These are phyloP conservation scores for Oreochromis niloticus DNA, from an alignment of 2,113 vertebrate species.

Conservation along the genomic window DNA sequence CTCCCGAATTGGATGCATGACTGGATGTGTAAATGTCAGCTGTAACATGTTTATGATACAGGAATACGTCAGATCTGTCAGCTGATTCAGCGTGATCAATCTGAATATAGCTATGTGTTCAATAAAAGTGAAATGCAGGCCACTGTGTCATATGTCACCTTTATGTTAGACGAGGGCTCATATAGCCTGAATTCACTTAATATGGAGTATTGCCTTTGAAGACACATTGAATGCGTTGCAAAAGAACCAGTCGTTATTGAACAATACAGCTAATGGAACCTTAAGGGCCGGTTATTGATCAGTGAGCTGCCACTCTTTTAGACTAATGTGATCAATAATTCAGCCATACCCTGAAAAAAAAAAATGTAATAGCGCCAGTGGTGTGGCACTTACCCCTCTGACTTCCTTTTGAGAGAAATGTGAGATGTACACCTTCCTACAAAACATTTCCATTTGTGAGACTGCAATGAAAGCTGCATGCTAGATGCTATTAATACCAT, in stretches of 20 bases:
- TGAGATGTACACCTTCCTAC: constrained; percentile 12
- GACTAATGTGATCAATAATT: constrained; percentile 48
- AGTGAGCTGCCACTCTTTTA: constrained; percentile 24
- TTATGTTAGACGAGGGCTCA: background rate
- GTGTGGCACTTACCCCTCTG: background rate
- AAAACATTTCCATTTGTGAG: constrained; percentile 52
- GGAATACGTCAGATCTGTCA: background rate
- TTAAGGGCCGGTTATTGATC: constrained; percentile 45
- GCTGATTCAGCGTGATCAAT: background rate
- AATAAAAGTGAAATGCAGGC: background rate
- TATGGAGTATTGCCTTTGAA: background rate
- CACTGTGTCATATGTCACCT: constrained; percentile 1
- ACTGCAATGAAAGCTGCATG: constrained; percentile 13
- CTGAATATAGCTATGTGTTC: background rate
- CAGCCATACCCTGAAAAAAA: constrained; percentile 1
- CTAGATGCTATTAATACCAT: constrained; percentile 40
- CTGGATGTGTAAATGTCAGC: background rate
- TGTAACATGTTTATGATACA: background rate
- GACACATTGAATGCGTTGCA: constrained; percentile 23
- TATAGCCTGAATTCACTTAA: background rate
- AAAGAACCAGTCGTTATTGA: constrained; percentile 33
- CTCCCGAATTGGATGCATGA: background rate
- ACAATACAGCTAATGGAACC: constrained; percentile 45
- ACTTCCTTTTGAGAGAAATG: constrained; percentile 15
- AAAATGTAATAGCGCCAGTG: constrained; percentile 3